These are phyloP conservation scores for Poecilia picta DNA, from an alignment of 2,797 vertebrate species.

Conservation along the genomic window DNA sequence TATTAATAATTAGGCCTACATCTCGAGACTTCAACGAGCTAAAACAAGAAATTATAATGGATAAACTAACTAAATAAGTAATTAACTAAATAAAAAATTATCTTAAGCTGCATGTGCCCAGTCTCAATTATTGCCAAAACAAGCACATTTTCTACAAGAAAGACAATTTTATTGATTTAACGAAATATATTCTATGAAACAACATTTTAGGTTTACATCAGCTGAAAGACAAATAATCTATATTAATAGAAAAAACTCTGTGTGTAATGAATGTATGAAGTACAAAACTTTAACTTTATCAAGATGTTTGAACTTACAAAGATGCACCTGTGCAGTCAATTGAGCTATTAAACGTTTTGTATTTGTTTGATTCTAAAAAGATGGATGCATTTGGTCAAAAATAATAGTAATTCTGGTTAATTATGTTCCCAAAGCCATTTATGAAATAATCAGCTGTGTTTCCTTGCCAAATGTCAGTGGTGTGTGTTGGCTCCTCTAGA, in stretches of 20 bases:
- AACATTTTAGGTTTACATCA: not conserved
- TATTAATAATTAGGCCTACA: not conserved
- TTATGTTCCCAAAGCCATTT: not conserved
- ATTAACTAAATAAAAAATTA: no score
- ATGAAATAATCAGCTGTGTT: not conserved
- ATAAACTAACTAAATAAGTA: no score
- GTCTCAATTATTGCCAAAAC: not conserved
- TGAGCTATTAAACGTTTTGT: not conserved
- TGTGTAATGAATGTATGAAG: not conserved
- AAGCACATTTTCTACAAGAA: not conserved
- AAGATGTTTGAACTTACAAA: not conserved
- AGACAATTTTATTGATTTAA: not conserved
- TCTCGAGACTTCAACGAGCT: not conserved
- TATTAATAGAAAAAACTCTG: not conserved
- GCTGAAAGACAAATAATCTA: not conserved
- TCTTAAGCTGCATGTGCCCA: not conserved
- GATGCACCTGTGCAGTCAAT: not conserved
- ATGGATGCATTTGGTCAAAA: not conserved
- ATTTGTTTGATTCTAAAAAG: not conserved
- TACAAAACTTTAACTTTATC: not conserved
- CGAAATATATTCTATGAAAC: not conserved
- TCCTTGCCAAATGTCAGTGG: not conserved
- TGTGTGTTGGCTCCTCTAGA: conserved; percentile 63
- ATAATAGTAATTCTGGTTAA: not conserved
- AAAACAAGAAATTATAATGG: no score